phyloP scores from a whole-genome alignment of 2,113 vertebrate species.

The Crotalus horridus region DNA sequence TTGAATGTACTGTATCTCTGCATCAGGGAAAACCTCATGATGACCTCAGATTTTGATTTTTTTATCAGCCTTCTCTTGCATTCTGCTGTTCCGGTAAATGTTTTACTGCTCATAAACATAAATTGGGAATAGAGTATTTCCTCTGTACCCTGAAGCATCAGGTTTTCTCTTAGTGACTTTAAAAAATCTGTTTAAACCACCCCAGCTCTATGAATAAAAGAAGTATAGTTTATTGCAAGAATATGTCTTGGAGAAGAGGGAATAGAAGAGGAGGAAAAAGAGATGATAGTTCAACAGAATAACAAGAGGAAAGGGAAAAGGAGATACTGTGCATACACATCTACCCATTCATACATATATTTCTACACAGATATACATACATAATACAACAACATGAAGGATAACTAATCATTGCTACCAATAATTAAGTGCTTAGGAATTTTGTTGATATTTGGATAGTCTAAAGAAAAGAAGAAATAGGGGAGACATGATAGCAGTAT shows the following conservation, averaged over 20 bases:
- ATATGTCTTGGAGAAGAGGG: not conserved
- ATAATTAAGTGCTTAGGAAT: too few relatives aligned
- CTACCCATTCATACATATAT: not conserved
- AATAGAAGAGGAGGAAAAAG: not conserved
- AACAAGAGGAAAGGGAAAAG: not conserved
- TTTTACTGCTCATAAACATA: not conserved
- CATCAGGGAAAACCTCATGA: not conserved
- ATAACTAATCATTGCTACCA: too few relatives aligned
- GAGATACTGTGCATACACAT: not conserved
- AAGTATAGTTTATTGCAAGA: not conserved
- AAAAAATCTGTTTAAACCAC: not conserved
- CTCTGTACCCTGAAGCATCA: not conserved
- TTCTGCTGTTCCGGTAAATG: not conserved
- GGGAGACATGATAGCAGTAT: too few relatives aligned
- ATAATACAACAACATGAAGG: too few relatives aligned
- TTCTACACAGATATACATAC: too few relatives aligned
- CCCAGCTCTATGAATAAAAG: not conserved
- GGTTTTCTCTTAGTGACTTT: not conserved
- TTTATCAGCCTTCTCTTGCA: not conserved
- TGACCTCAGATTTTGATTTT: not conserved
- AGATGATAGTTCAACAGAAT: not conserved
- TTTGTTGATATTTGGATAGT: too few relatives aligned
- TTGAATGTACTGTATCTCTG: not conserved
- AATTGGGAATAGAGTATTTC: not conserved
- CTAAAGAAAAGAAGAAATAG: too few relatives aligned